Conservation (phyloP, 2,797 vertebrate species). For the Chrosomus eos region DNA sequence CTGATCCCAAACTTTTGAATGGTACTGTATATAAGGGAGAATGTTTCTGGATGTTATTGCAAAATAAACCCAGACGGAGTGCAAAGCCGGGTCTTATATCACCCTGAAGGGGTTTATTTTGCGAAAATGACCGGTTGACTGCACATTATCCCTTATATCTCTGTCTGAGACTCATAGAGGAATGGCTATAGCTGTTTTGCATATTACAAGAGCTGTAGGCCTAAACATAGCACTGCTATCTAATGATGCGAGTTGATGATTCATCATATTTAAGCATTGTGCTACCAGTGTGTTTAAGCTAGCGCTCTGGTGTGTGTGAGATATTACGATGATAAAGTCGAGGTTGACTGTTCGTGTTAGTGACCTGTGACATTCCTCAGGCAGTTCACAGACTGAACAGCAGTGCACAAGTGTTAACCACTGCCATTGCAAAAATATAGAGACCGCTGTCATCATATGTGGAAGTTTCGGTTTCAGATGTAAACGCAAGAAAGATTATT, state of each 20-base stretch:
- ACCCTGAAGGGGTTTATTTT: background rate
- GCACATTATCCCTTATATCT: constrained; percentile 24
- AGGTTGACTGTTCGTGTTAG: constrained; percentile 1
- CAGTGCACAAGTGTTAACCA: background rate
- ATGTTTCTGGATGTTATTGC: background rate
- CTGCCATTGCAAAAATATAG: background rate
- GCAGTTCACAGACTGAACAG: background rate
- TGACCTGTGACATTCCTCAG: constrained; percentile 25
- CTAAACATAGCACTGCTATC: constrained; percentile 32
- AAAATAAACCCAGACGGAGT: background rate
- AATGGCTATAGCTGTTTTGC: constrained; percentile 26
- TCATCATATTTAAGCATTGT: constrained; percentile 25
- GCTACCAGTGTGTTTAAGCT: constrained; percentile 28
- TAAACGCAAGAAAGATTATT: background rate
- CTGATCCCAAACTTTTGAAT: background rate
- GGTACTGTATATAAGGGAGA: background rate
- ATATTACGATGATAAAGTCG: constrained; percentile 1
- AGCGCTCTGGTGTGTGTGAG: constrained; percentile 6
- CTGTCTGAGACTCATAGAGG: constrained; percentile 10
- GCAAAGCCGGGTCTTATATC: background rate
- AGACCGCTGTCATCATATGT: background rate
- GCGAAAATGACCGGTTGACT: background rate
- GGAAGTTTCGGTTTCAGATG: background rate
- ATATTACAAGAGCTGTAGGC: constrained; percentile 24
- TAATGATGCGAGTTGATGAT: constrained; percentile 30